Base-by-base conservation (phyloP, 2,113 vertebrate genomes). In the Furnarius figulus region DNA sequence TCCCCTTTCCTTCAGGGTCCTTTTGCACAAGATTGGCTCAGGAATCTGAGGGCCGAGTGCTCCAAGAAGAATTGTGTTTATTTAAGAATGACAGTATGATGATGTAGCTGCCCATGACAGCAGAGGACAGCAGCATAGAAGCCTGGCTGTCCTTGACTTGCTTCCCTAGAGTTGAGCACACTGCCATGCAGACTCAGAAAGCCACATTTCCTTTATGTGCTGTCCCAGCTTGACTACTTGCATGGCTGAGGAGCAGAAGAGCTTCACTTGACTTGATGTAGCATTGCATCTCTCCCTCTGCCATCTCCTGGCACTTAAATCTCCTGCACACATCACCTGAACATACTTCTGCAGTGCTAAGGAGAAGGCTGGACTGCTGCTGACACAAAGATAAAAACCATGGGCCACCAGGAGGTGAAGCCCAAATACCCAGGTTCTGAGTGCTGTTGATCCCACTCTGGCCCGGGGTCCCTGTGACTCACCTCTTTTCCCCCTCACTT, bases 191-290 rank as follows among this genome's bases (percentile, higher is more conserved):
- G 35, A 40, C 59, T 47, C 14, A 30, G 77, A 80, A 66, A 76
- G 46, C 63, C 47, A 22, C 11, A 10, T 56, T 72, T 78, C 42
- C 66, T 82, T 49, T 40, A 39, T 4, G 15, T 28, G 73, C 52
- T 63, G 31, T 40, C 61, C 76, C 76, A 81, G 0, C 33, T 6
- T 40, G 49, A 79, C 24, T 31, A 8, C 28, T 67, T 58, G 15
- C 8, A 14, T 6, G 37, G 46, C 90, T 76, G 5, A 63, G 58
- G 24, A 22, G 10, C 5, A 68, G 33, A 61, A 62, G 33, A 65
- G 37, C 53, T 73, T 65, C 28, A 3, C 28, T 18, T 18, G 24
- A 52, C 15, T n/a, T 0, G 0, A 30, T 14, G 9, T 9, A 56
- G 63, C 31, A 17, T 30, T 17, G n/a, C 31, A 33, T n/a, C 16